Evolutionary conservation across 2,797 vertebrate species (phyloP), one percentile per base, ranked within the genome.

Genomic region (Setipinna tenuifilis): DNA sequence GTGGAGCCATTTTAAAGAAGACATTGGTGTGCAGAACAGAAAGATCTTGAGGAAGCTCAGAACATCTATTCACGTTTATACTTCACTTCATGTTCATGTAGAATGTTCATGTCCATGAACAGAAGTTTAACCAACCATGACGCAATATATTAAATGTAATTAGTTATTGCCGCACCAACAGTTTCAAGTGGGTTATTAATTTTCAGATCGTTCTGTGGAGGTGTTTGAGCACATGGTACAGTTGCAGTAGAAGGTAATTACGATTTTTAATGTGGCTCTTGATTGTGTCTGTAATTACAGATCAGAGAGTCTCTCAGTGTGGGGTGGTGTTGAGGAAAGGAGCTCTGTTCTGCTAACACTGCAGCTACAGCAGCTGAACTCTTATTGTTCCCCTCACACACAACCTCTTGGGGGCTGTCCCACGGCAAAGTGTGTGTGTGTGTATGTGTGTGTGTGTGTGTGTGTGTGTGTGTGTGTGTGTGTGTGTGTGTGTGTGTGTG

Each of bases 281-380:
- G 71, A 78, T 78, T 78, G 71, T 78, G 31, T 78, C 16, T 78
- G 71, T 78, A 78, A 78, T 78, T 78, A 78, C 71, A 78, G 35
- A 78, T 78, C 31, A 41, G 16, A 78, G 35, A 6, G 71, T 7
- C 71, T 11, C 71, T 44, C 71, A 78, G 2, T 78, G 71, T 78
- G 71, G 71, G 71, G 71, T 1, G 71, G 71, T 19, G 31, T 16
- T n/a, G 35, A 78, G 71, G 68, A 35, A 78, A 78, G 71, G 71
- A 41, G 71, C 19, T 21, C 14, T 35, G 31, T 16, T 78, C 35
- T 78, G 31, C 71, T 31, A 78, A 41, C 71, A 44, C 71, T 78
- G 35, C 31, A 41, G 68, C 68, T 41, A 16, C 16, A 35, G 71
- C 71, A 35, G 71, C 65, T 71, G 65, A 78, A 78, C 71, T 78